Base-by-base conservation (phyloP, 2,888 invertebrate species). In the Aphidius colemani region DNA sequence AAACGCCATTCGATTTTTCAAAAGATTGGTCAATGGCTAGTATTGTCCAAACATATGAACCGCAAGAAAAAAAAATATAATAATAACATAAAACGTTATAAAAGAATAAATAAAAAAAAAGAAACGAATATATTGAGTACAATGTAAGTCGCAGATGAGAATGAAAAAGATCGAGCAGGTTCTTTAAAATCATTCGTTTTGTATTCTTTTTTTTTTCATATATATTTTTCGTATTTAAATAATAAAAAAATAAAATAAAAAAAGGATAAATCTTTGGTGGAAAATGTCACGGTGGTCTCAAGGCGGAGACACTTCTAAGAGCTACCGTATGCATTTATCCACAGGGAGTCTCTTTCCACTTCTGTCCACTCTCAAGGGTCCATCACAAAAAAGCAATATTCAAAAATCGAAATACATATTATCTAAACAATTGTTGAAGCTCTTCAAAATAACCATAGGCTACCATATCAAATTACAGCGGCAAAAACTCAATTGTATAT, bases 201-300 rank as follows among this genome's bases (percentile, higher is more conserved):
- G 30, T 30, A 30, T 40, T 55, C 50, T 59, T 50, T 55, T 59
- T 53, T 55, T n/a, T n/a, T 49, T 1, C 2, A 13, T 1, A 18
- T 18, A 18, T 18, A 18, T 57, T 59, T 50, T 41, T 13, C 43
- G 13, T 51, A 8, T 49, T 51, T 57, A 66, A 64, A 67, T 66
- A 59, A 58, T 65, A 56, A 59, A 67, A 55, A 56, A 58, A 13
- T 13, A 49, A 39, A n/a, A 44, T 65, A 63, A 49, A 67, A 74
- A 73, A 73, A 65, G 74, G 72, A 77, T 76, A 76, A 76, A 77
- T 79, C 77, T 75, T 69, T 62, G 63, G 66, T 64, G 67, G 66
- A 73, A 30, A 74, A 72, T 76, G 76, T 76, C 78, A 79, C 72
- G 78, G 78, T 79, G 79, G 79, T 79, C 78, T 63, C 55, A 70